Percentiles rank a stretch among this genome's conserved stretches.
Conservation (phyloP, 2,888 invertebrate species). For the Nephrotoma guestfalica region DNA sequence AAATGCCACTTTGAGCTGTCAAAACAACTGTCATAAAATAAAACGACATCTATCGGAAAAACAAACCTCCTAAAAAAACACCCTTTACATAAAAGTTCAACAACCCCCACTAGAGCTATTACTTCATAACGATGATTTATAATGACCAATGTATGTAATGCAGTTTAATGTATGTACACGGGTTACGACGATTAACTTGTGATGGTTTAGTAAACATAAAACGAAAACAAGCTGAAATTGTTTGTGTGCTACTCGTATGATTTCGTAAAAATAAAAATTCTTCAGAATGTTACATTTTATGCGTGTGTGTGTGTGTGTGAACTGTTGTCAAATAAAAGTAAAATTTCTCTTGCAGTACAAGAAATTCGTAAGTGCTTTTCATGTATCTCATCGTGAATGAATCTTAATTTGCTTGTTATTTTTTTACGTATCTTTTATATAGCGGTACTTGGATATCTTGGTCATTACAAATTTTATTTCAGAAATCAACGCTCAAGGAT, state of each 20-base stretch:
- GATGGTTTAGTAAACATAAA: background rate
- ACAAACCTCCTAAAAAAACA: too few relatives aligned
- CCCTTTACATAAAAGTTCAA: background rate
- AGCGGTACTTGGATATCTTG: background rate
- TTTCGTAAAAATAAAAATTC: background rate
- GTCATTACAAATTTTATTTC: background rate
- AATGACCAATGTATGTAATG: background rate
- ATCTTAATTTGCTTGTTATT: background rate
- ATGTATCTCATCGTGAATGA: background rate
- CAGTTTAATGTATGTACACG: background rate
- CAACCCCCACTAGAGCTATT: background rate
- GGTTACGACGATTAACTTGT: background rate
- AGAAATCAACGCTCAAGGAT: background rate
- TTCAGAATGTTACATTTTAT: background rate
- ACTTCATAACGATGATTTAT: background rate
- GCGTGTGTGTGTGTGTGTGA: background rate
- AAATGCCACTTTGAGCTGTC: too few relatives aligned
- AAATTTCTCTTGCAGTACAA: background rate
- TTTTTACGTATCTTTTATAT: background rate
- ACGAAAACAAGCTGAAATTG: background rate
- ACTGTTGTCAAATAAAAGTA: background rate
- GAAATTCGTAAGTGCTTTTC: background rate
- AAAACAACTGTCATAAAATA: too few relatives aligned
- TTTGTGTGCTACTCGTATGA: background rate
- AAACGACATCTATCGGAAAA: too few relatives aligned